Evolutionary conservation across 2,797 vertebrate species (phyloP).

Genomic region (Premnoplex brunnescens): DNA sequence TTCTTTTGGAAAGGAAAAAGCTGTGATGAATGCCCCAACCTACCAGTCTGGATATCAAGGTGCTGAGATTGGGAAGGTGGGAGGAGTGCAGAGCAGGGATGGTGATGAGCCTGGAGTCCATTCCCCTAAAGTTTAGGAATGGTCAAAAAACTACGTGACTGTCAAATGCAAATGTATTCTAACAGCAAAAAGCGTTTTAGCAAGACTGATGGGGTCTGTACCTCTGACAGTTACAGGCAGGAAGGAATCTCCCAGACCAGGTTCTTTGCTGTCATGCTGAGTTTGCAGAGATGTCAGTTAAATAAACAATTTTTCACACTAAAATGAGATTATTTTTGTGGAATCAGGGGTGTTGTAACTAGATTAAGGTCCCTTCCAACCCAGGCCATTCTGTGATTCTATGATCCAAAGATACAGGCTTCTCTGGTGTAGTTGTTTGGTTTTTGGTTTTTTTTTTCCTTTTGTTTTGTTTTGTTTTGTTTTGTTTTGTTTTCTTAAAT

Average conservation of each 20-base stretch:
- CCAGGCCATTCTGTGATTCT: neutral
- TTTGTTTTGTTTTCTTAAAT: neutral
- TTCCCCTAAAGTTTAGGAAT: neutral
- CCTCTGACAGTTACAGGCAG: neutral
- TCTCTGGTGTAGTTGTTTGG: neutral
- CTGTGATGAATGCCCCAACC: neutral
- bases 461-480: no score
- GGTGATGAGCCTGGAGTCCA: neutral
- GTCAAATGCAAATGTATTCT: neutral
- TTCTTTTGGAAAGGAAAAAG: neutral
- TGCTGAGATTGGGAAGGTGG: neutral
- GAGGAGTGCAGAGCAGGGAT: accelerated
- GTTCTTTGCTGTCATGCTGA: neutral
- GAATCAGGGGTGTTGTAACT: neutral
- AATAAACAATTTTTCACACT: neutral
- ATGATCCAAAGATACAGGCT: neutral
- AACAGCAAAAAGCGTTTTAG: neutral
- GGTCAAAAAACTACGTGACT: neutral
- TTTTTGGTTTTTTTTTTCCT: no score
- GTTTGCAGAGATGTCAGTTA: neutral
- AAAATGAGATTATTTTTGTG: neutral
- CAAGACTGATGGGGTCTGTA: neutral
- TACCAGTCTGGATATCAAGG: neutral
- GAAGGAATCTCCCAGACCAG: neutral
- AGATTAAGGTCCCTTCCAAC: neutral